A percentile compares a stretch with the other conserved stretches of the same genome.
These are phyloP conservation scores for Stylophora pistillata DNA, from an alignment of 64 coral and sea anemone species.

Conservation along the genomic window DNA sequence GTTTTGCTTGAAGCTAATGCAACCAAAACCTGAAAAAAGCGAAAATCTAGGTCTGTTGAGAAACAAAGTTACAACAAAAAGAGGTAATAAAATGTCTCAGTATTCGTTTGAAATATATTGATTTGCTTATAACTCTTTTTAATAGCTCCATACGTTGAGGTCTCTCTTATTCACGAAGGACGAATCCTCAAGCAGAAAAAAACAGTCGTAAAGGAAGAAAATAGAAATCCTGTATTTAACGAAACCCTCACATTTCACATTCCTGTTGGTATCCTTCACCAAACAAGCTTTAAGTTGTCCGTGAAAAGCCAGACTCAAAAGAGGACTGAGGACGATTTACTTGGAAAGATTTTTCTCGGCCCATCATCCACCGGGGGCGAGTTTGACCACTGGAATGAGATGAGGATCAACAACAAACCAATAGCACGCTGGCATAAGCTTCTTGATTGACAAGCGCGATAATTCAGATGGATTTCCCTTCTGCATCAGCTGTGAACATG, in stretches of 20 bases:
- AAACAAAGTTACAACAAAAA: too few relatives aligned
- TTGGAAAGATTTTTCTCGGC: constrained; percentile 76
- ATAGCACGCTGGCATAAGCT: constrained; percentile 91
- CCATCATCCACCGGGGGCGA: constrained; percentile 75
- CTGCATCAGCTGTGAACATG: neutral
- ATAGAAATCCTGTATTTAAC: constrained; percentile 80
- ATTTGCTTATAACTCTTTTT: neutral
- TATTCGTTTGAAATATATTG: neutral
- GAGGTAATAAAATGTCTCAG: too few relatives aligned
- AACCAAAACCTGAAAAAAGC: too few relatives aligned
- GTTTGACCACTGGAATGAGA: constrained; percentile 97
- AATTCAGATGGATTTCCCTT: neutral
- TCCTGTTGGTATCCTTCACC: constrained; percentile 79
- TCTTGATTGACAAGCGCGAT: constrained; percentile 38
- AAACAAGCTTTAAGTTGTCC: constrained; percentile 61
- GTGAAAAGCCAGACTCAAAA: constrained; percentile 51
- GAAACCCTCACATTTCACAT: constrained; percentile 87
- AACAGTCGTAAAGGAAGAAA: constrained; percentile 26
- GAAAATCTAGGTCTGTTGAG: too few relatives aligned
- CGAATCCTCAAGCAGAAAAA: constrained; percentile 67
- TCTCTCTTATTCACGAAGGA: constrained; percentile 60
- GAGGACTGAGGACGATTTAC: constrained; percentile 42
- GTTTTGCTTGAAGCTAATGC: too few relatives aligned
- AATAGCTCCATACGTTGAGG: constrained; percentile 76
- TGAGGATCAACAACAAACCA: constrained; percentile 87